phyloP scores from a whole-genome alignment of 1,140 invertebrate genomes.

The Caenorhabditis brenneri region DNA sequence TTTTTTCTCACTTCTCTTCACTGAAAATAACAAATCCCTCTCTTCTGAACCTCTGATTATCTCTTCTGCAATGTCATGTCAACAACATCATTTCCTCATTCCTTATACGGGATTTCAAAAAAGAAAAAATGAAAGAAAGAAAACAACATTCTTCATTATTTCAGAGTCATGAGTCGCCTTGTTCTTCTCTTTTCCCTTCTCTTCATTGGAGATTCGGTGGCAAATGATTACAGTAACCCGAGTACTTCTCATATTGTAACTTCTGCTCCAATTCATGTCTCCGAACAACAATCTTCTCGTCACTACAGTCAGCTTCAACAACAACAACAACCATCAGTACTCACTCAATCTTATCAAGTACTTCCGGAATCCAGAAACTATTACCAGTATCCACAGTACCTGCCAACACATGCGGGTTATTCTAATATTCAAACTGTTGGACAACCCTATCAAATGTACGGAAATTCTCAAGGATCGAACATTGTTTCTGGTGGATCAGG shows the following conservation, averaged over 20 bases:
- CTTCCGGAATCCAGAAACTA: slow-evolving; percentile 10
- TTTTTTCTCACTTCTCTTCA: background rate
- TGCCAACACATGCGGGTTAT: slow-evolving; percentile 7
- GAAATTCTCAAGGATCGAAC: background rate
- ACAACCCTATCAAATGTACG: slow-evolving; percentile 19
- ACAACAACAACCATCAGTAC: background rate
- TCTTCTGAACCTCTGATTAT: background rate
- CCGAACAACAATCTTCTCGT: background rate
- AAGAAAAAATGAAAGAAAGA: background rate
- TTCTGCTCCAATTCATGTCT: slow-evolving; percentile 1
- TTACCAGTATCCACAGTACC: slow-evolving; percentile 32
- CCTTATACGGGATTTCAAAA: no score
- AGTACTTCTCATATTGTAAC: background rate
- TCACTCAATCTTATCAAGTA: slow-evolving; percentile 19
- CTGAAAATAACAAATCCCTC: background rate
- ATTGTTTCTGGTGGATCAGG: background rate
- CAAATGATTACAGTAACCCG: background rate
- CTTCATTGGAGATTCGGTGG: background rate
- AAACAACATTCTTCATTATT: background rate
- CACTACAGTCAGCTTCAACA: background rate
- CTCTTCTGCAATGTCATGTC: background rate
- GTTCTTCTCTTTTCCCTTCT: slow-evolving; percentile 10
- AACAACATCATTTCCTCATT: slow-evolving; percentile 12
- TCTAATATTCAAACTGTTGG: slow-evolving; percentile 19
- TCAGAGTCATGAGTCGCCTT: background rate